Conservation (phyloP, 1,140 invertebrate genomes). For the Chelonus insularis region DNA sequence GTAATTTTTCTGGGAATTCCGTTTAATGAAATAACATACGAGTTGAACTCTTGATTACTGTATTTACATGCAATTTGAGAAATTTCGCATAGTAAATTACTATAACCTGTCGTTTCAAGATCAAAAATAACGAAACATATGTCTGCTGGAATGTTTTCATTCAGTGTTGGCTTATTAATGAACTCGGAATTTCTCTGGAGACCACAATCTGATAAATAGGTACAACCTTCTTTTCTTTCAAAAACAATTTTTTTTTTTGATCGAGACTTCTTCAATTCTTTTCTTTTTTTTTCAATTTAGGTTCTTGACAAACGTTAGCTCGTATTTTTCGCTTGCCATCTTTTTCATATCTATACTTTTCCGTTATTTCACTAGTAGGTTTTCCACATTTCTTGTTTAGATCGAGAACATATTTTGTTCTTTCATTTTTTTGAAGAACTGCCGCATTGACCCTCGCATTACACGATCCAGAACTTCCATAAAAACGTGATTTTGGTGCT, state of each 20-base stretch:
- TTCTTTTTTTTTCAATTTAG: too few relatives aligned
- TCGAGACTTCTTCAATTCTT: too few relatives aligned
- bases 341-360: too few relatives aligned
- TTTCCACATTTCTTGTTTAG: too few relatives aligned
- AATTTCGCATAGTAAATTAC: neutral
- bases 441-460: slow-evolving; percentile 6
- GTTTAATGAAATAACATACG: neutral
- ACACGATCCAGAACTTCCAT: neutral
- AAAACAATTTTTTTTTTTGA: too few relatives aligned
- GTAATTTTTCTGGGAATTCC: too few relatives aligned
- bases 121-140: neutral
- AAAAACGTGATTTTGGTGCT: slow-evolving; percentile 10
- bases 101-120: neutral
- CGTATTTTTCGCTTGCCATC: too few relatives aligned
- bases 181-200: neutral
- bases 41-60: neutral
- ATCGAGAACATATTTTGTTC: slow-evolving; percentile 8
- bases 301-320: too few relatives aligned
- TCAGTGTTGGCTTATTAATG: too few relatives aligned
- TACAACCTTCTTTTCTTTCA: too few relatives aligned
- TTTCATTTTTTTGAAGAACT: slow-evolving; percentile 19
- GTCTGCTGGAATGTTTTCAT: neutral
- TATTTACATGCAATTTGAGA: neutral
- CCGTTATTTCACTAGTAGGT: too few relatives aligned
- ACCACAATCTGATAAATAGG: neutral